Percentiles rank a stretch among this genome's conserved stretches.
These are phyloP conservation scores for Pongo pygmaeus DNA, from an alignment of 2,113 vertebrate species.

Conservation along the genomic window DNA sequence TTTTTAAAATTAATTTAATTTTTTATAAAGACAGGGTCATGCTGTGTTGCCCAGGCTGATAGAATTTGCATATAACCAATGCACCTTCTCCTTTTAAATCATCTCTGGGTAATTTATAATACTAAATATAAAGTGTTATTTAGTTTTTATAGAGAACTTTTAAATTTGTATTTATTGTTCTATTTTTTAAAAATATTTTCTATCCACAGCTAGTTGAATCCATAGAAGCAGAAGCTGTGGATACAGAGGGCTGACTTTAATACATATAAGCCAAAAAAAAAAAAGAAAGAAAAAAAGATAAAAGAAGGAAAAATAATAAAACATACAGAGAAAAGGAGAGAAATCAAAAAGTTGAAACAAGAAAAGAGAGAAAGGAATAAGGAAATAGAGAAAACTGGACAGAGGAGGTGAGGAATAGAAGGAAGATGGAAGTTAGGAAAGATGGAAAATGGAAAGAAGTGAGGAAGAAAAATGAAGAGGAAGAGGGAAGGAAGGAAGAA, in stretches of 20 bases:
- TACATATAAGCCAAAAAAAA: neutral
- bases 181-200: neutral
- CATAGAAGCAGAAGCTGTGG: neutral
- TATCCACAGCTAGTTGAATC: neutral
- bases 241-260: neutral
- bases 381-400: neutral
- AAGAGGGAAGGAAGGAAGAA: too few species aligned
- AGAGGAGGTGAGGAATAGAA: neutral
- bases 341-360: neutral
- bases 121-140: neutral
- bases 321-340: neutral
- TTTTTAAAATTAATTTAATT: too few species aligned
- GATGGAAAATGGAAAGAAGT: too few species aligned
- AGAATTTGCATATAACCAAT: neutral
- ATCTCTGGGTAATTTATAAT: neutral
- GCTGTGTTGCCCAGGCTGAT: neutral
- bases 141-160: neutral
- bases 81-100: neutral
- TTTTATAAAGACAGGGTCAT: too few species aligned
- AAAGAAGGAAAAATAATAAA: neutral
- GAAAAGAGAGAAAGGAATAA: neutral
- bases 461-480: neutral
- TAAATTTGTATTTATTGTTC: neutral
- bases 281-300: neutral
- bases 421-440: neutral